Evolutionary conservation across 1,140 invertebrate species (phyloP).

Genomic region (Listronotus bonariensis): DNA sequence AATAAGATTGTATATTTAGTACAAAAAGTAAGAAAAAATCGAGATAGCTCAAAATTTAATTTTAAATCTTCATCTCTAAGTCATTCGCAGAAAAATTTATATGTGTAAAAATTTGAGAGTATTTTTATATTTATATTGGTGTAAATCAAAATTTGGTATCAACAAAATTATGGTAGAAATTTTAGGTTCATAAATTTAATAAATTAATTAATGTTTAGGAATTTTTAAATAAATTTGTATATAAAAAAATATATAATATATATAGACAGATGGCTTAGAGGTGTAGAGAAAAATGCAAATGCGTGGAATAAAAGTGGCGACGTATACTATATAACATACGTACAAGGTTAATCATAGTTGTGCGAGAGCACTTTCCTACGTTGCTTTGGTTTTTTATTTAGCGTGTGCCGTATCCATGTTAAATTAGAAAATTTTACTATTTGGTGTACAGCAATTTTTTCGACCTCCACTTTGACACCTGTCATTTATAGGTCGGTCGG

Average conservation of each 20-base stretch:
- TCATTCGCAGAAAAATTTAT: slow-evolving; percentile 50
- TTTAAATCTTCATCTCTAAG: slow-evolving; percentile 39
- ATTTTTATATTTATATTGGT: slow-evolving; percentile 60
- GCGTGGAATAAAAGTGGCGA: slow-evolving; percentile 52
- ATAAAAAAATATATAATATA: slow-evolving; percentile 57
- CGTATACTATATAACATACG: slow-evolving; percentile 58
- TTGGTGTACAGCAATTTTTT: slow-evolving; percentile 58
- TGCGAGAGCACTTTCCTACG: slow-evolving; percentile 53
- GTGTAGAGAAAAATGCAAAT: slow-evolving; percentile 22
- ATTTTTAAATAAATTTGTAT: slow-evolving; percentile 59
- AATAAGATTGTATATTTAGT: slow-evolving; percentile 59
- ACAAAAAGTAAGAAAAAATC: slow-evolving; percentile 55
- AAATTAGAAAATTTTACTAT: slow-evolving; percentile 59
- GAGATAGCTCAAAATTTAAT: slow-evolving; percentile 58
- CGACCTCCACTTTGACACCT: slow-evolving; percentile 40
- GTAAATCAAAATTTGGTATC: slow-evolving; percentile 58
- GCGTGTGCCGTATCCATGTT: slow-evolving; percentile 58
- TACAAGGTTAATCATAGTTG: slow-evolving; percentile 56
- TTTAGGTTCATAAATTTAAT: slow-evolving; percentile 56
- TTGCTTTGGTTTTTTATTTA: slow-evolving; percentile 54
- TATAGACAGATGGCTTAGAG: slow-evolving; percentile 46
- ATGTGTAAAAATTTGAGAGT: slow-evolving; percentile 58
- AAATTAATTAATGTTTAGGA: slow-evolving; percentile 56
- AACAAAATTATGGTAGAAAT: slow-evolving; percentile 55
- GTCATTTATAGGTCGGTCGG: slow-evolving; percentile 45